These are phyloP conservation scores for Chelonus insularis DNA, from an alignment of 1,140 invertebrate species.

Conservation along the genomic window DNA sequence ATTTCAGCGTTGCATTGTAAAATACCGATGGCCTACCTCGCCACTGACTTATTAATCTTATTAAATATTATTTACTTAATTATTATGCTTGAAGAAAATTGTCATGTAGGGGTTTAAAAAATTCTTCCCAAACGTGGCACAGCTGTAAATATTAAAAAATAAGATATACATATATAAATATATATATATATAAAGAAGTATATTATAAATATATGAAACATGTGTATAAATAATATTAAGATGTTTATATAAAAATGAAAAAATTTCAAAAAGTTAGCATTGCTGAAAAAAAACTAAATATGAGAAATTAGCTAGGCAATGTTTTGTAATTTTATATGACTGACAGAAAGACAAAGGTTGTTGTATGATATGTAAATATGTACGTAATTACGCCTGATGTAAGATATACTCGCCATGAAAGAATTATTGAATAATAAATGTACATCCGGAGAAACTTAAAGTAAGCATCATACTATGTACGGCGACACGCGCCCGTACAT, in stretches of 20 bases:
- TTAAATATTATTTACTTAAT: constrained; percentile 32
- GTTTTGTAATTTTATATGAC: constrained; percentile 56
- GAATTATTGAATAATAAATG: constrained; percentile 28
- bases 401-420: constrained; percentile 52
- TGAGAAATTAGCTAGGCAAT: constrained; percentile 50
- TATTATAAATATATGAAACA: no score
- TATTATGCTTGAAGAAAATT: constrained; percentile 25
- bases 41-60: constrained; percentile 38
- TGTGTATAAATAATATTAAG: constrained; percentile 28
- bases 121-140: constrained; percentile 7
- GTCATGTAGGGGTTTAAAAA: constrained; percentile 10
- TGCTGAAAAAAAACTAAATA: constrained; percentile 5
- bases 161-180: constrained; percentile 8
- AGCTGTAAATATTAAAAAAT: constrained; percentile 30
- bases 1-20: constrained; percentile 31
- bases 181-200: constrained; percentile 21
- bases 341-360: constrained; percentile 31
- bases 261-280: constrained; percentile 14
- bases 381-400: constrained; percentile 58
- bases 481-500: not conserved
- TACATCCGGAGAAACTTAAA: constrained; percentile 33
- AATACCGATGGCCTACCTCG: constrained; percentile 51
- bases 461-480: not conserved
- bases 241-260: constrained; percentile 19
- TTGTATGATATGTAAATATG: constrained; percentile 63